Conservation (phyloP, 1,140 invertebrate genomes). For the Popillia japonica region DNA sequence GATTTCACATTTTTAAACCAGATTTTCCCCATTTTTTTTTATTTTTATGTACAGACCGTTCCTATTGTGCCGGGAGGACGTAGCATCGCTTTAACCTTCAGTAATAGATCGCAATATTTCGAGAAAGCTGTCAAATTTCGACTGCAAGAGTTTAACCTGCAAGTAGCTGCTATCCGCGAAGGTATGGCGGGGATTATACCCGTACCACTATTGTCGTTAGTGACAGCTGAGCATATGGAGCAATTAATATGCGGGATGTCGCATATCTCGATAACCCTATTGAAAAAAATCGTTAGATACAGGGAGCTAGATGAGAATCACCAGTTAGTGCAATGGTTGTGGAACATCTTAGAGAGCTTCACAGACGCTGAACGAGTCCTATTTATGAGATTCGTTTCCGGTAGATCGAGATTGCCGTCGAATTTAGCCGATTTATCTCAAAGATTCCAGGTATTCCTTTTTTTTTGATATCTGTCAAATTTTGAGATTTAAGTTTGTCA, state of each 20-base stretch:
- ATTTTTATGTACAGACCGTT: conserved; percentile 63
- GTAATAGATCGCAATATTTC: conserved; percentile 70
- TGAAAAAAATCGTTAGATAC: conserved; percentile 74
- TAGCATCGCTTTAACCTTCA: conserved; percentile 69
- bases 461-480: no score
- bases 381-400: conserved; percentile 76
- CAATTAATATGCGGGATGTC: conserved; percentile 74
- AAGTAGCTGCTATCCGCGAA: conserved; percentile 69
- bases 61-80: conserved; percentile 70
- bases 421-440: conserved; percentile 74
- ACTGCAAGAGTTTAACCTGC: conserved; percentile 72
- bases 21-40: conserved; percentile 28
- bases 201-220: conserved; percentile 69
- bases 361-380: conserved; percentile 72
- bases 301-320: conserved; percentile 71
- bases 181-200: conserved; percentile 75
- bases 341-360: conserved; percentile 71
- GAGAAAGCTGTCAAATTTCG: conserved; percentile 69
- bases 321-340: conserved; percentile 71
- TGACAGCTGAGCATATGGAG: conserved; percentile 70
- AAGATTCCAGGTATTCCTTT: conserved; percentile 68
- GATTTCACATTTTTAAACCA: no score
- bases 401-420: conserved; percentile 70
- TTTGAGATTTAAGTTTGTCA: no score
- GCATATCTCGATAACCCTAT: conserved; percentile 68